These are phyloP conservation scores for Epiperipatus broadwayi DNA, from an alignment of 2,888 invertebrate species.

Conservation along the genomic window DNA sequence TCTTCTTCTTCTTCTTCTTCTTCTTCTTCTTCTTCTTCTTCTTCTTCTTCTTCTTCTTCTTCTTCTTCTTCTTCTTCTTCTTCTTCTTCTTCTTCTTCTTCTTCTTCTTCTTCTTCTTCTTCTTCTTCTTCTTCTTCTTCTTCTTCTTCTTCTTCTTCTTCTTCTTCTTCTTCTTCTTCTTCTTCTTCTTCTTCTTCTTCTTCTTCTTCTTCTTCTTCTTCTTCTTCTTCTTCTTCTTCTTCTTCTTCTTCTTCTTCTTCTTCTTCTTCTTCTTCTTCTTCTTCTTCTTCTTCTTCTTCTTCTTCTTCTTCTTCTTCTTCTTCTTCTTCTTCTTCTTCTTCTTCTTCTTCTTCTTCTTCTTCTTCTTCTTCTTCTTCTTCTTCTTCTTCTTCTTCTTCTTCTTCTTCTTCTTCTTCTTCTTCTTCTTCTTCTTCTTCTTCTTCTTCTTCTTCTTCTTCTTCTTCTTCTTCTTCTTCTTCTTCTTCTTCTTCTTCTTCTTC, in stretches of 20 bases:
- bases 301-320: constrained; percentile 8
- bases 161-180: constrained; percentile 10
- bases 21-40: constrained; percentile 11
- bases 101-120: constrained; percentile 11
- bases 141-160: constrained; percentile 11
- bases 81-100: constrained; percentile 9
- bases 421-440: constrained; percentile 8
- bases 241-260: constrained; percentile 9
- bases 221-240: constrained; percentile 10
- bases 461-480: constrained; percentile 9
- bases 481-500: constrained; percentile 10
- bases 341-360: constrained; percentile 10
- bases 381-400: constrained; percentile 10
- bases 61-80: constrained; percentile 10
- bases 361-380: constrained; percentile 10
- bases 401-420: constrained; percentile 11
- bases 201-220: constrained; percentile 10
- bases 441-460: constrained; percentile 11
- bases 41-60: constrained; percentile 9
- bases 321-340: constrained; percentile 10
- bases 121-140: constrained; percentile 8
- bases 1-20: constrained; percentile 8
- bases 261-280: constrained; percentile 10
- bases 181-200: constrained; percentile 10
- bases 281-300: constrained; percentile 10